Base-by-base conservation (phyloP, 64 coral and sea anemone species). In the Actinia equina region DNA sequence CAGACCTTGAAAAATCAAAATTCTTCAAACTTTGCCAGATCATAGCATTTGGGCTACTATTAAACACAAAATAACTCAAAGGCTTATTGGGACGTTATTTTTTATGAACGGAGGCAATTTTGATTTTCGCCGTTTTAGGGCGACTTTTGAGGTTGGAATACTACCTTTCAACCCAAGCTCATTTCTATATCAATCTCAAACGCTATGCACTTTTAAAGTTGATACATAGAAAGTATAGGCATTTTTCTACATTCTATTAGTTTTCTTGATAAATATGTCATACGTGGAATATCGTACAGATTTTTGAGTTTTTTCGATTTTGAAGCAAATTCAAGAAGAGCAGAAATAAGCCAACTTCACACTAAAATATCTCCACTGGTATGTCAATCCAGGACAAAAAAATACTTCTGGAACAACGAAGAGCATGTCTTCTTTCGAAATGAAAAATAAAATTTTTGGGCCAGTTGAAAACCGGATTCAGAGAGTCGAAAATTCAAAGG, bases 11-110 rank as follows among this genome's bases (percentile, higher is more conserved):
- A 78, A 78, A 78, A 43, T 78, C 76, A 78, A 78, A 78, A 78
- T 78, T 17, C 76, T 78, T 78, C 76, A 78, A 78, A 78, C 41
- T 78, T 78, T 78, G 14, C 76, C 43, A 78, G 76, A 78, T 78
- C 17, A 12, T 78, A 78, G 76, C 76, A 37, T 78, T 78, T 78
- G 76, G 76, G 30, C 2, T 42, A 37, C 76, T 78, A 41, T 30
- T 78, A 43, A 78, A 16, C 16, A 43, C 43, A 78, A 78, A 43
- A 78, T 43, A 42, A 78, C 30, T 78, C 30, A 78, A 44, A 78
- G 27, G 43, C 26, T 43, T 20, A 43, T 78, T 45, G 5, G 76
- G 37, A 30, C 11, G 16, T 78, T 44, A 78, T 78, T 78, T 78
- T 78, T 78, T 37, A 69, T 5, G 16, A 78, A 78, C 76, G 76